Percentiles rank a stretch among this genome's conserved stretches.
Evolutionary conservation across 2,888 invertebrate genomes (phyloP).

Genomic region (Julus scandinavius): DNA sequence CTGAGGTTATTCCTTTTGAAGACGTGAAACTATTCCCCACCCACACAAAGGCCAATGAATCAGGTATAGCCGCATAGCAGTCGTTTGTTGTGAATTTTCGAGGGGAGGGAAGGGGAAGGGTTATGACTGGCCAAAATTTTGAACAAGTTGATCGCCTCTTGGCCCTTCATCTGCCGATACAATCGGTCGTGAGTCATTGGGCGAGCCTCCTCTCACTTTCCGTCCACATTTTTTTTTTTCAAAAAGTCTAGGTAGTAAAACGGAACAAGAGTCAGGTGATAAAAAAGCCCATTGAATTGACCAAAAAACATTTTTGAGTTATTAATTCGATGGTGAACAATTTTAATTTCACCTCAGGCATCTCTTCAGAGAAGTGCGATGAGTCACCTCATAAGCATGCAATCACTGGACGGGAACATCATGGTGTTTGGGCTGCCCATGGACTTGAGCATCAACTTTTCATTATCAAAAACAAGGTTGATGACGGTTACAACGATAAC

Average conservation of each 20-base stretch:
- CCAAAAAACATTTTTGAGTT: background rate
- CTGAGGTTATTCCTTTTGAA: slow-evolving; percentile 25
- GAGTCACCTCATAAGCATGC: background rate
- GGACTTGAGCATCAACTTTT: background rate
- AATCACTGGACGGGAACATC: background rate
- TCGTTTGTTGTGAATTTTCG: slow-evolving; percentile 6
- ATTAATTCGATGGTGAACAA: slow-evolving; percentile 23
- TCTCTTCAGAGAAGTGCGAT: background rate
- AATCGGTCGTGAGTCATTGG: slow-evolving; percentile 23
- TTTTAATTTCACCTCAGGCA: background rate
- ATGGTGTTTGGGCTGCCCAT: background rate
- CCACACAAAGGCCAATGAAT: slow-evolving; percentile 32
- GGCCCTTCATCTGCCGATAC: background rate
- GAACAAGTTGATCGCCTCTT: slow-evolving; percentile 6
- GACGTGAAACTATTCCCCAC: slow-evolving; percentile 19
- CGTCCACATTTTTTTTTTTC: background rate
- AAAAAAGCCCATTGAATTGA: background rate
- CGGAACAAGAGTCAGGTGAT: background rate
- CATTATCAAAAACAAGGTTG: background rate
- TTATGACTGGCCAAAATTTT: slow-evolving; percentile 36
- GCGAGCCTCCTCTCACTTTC: slow-evolving; percentile 32
- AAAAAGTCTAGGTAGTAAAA: slow-evolving; percentile 19
- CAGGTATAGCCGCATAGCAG: slow-evolving; percentile 8
- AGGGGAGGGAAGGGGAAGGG: slow-evolving; percentile 15
- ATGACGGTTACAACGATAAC: no score